A percentile compares a stretch with the other conserved stretches of the same genome.
Evolutionary conservation across 2,888 invertebrate genomes (phyloP).

Genomic region (Drosophila vallismaia): DNA sequence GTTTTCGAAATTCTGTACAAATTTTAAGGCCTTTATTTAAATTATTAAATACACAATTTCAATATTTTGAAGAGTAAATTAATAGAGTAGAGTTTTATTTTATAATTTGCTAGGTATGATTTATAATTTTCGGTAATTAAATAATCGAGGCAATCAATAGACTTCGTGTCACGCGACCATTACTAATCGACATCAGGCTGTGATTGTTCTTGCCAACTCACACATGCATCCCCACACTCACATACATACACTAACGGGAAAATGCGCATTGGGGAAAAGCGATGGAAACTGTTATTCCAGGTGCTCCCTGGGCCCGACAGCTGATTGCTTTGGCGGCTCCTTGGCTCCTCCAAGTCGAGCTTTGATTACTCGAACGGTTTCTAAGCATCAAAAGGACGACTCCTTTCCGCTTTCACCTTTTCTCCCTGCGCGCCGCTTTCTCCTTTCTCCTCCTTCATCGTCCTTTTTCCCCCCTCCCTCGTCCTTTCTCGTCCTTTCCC

Average conservation of each 20-base stretch:
- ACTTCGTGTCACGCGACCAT: conserved; percentile 7
- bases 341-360: conserved; percentile 60
- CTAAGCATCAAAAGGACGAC: conserved; percentile 61
- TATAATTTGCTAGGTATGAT: no score
- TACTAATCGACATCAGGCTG: conserved; percentile 3
- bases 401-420: conserved; percentile 1
- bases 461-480: neutral
- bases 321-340: conserved; percentile 65
- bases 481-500: conserved; percentile 2
- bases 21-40: no score
- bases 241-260: neutral
- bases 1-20: no score
- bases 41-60: no score
- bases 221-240: neutral
- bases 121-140: no score
- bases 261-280: conserved; percentile 6
- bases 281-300: conserved; percentile 62
- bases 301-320: conserved; percentile 51
- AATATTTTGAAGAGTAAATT: no score
- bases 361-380: conserved; percentile 75
- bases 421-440: neutral
- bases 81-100: no score
- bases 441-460: neutral
- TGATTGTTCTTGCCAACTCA: conserved; percentile 34
- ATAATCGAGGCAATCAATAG: neutral